Conservation (phyloP, 2,113 vertebrate species). For the Willisornis vidua region DNA sequence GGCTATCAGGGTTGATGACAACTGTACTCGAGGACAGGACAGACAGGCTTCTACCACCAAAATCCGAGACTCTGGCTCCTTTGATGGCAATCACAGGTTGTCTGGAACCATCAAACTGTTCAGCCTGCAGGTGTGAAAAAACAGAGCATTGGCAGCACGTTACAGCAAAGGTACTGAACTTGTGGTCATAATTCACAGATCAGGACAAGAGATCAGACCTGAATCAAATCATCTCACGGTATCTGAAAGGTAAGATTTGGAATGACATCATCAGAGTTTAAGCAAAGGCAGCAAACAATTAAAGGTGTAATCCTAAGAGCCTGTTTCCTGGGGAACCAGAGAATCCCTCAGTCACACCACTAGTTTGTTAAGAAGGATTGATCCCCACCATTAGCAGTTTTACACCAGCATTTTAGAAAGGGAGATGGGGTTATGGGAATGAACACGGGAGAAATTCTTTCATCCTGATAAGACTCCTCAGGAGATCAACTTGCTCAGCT, state of each 20-base stretch:
- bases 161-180: background rate
- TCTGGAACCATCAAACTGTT: slow-evolving; percentile 91
- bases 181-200: background rate
- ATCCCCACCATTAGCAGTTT: background rate
- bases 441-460: background rate
- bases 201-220: background rate
- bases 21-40: slow-evolving; percentile 90
- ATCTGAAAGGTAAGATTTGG: background rate
- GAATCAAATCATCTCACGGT: background rate
- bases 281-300: background rate
- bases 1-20: slow-evolving; percentile 93
- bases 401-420: background rate
- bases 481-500: background rate
- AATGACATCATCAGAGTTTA: background rate
- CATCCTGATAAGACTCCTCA: background rate
- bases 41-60: slow-evolving; percentile 93
- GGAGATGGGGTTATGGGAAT: background rate
- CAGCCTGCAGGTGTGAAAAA: slow-evolving; percentile 80
- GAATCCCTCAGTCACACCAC: background rate
- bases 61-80: slow-evolving; percentile 93
- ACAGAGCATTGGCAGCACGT: background rate
- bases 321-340: background rate
- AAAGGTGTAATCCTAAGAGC: background rate
- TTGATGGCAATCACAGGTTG: slow-evolving; percentile 94
- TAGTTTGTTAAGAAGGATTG: background rate